These are phyloP conservation scores for Pyrrhosoma nymphula DNA, from an alignment of 2,888 invertebrate species.

Conservation along the genomic window DNA sequence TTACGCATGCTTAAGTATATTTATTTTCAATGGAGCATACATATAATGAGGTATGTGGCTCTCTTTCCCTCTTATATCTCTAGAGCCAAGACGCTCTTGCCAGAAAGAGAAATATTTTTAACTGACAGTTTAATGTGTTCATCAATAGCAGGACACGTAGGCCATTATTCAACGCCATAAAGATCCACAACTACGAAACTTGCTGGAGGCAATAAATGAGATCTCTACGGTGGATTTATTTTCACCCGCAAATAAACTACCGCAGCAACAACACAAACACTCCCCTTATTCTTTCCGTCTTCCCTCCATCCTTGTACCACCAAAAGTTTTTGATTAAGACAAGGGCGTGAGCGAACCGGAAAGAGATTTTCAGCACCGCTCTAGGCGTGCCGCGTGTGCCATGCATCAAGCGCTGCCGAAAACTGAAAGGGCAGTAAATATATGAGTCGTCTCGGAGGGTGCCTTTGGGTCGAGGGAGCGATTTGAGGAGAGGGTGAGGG, in stretches of 20 bases:
- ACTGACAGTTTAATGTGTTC: conserved; percentile 19
- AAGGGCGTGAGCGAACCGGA: not conserved
- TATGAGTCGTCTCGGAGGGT: too few relatives aligned
- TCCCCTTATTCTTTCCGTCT: not conserved
- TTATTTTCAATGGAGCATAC: too few relatives aligned
- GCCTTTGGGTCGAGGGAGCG: too few relatives aligned
- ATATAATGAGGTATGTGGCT: too few relatives aligned
- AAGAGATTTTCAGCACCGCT: not conserved
- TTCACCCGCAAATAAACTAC: conserved; percentile 14
- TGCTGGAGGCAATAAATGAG: not conserved
- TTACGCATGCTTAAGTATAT: too few relatives aligned
- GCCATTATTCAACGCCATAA: conserved; percentile 24
- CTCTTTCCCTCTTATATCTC: too few relatives aligned
- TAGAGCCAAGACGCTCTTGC: too few relatives aligned
- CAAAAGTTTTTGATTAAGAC: conserved; percentile 42
- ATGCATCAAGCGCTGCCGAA: conserved; percentile 50
- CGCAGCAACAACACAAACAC: conserved; percentile 15
- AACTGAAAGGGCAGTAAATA: not conserved
- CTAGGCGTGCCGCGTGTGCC: not conserved
- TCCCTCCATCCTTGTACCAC: not conserved
- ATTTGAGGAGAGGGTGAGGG: too few relatives aligned
- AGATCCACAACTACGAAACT: not conserved
- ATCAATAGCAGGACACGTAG: conserved; percentile 22
- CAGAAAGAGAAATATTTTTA: not conserved
- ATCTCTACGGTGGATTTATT: conserved; percentile 19